Evolutionary conservation across 2,797 vertebrate genomes (phyloP).

Genomic region (Dendrocincla tyrannina): DNA sequence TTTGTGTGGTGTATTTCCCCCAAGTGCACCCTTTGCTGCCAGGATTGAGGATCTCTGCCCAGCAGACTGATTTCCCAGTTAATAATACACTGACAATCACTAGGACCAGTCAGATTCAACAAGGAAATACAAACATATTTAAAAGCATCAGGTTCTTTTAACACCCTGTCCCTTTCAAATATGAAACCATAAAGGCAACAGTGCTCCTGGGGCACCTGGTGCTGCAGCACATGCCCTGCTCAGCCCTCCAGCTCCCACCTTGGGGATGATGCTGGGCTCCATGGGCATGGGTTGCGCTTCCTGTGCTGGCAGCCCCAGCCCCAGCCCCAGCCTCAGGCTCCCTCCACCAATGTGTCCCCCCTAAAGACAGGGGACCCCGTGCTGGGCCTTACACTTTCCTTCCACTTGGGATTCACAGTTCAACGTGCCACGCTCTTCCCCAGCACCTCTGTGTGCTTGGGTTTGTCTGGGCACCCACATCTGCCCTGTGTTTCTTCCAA

Average conservation of each 20-base stretch:
- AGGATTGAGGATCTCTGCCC: neutral
- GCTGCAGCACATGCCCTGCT: neutral
- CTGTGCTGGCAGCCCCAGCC: neutral
- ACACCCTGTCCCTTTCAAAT: neutral
- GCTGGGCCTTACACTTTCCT: neutral
- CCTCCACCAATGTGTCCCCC: neutral
- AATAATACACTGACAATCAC: neutral
- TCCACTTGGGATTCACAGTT: neutral
- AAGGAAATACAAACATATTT: neutral
- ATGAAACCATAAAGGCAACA: rapidly evolving
- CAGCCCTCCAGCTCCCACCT: neutral
- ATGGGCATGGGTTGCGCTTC: neutral
- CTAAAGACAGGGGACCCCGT: neutral
- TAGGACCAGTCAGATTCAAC: constrained; percentile 11
- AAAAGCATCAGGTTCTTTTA: neutral
- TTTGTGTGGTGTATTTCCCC: neutral
- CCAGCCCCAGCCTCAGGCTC: neutral
- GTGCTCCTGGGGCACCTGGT: neutral
- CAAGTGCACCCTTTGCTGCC: neutral
- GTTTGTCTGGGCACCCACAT: neutral
- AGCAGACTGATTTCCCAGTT: constrained; percentile 9
- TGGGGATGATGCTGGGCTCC: neutral
- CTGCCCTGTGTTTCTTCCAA: neutral
- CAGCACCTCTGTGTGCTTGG: neutral
- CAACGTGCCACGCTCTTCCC: neutral